Base-by-base conservation (phyloP, 2,113 vertebrate genomes). In the Lepus americanus region DNA sequence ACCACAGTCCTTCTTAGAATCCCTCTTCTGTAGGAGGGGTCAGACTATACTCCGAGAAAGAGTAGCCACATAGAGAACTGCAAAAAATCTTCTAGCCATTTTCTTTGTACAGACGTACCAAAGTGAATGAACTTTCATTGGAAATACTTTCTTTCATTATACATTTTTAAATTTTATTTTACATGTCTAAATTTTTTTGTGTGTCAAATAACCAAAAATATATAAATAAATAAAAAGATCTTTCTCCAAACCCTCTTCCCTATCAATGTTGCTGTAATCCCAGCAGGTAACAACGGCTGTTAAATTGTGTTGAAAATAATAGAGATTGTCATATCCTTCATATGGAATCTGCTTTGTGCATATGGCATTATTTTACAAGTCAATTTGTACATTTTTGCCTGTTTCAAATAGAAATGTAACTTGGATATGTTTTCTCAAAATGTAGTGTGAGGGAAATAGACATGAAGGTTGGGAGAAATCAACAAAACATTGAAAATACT, bases 391-490 rank as follows among this genome's bases (percentile, higher is more conserved):
- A 82, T 29, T 11, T 49, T 82, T 67, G 27, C 36, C 39, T 10
- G 44, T 87, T 86, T 76, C 44, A 63, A 25, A 14, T 79, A 80
- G 61, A 87, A 87, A 10, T 14, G n/a, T 19, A 31, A 23, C 16
- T 19, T 76, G 6, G 19, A 73, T 73, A 90, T 55, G 39, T 12
- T 22, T 78, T 27, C 11, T 90, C 3, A 66, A 33, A 73, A 85
- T 73, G 8, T 59, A 80, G 13, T 87, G 39, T 17, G 49, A 96
- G 97, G 98, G 99, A 99, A 99, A 99, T 98, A 99, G 98, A 97
- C 98, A 99, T 99, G 98, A 99, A 99, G 97, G 98, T 98, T 97
- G 98, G 99, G 73, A 98, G 98, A 77, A 99, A 98, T 91, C 98
- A 98, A 94, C 98, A 98, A 0, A 98, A 98, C 55, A 98, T 98